A percentile compares a stretch with the other conserved stretches of the same genome.
Evolutionary conservation across 2,113 vertebrate genomes (phyloP).

Genomic region (Tricholaema leucomelas): DNA sequence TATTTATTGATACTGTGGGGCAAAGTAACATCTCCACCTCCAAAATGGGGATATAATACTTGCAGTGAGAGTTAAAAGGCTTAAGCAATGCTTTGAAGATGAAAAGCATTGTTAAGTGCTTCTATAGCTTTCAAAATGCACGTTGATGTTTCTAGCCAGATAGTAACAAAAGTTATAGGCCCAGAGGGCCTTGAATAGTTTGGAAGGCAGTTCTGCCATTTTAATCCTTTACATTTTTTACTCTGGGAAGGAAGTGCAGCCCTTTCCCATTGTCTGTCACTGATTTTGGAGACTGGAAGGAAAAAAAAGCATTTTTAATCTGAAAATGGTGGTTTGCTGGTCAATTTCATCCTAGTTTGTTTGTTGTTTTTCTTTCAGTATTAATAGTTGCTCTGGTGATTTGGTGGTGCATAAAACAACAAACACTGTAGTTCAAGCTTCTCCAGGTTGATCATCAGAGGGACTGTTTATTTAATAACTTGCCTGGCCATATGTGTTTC

Average conservation of each 20-base stretch:
- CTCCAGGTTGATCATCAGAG: not conserved
- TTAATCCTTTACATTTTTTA: not conserved
- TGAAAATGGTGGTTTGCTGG: not conserved
- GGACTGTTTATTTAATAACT: not conserved
- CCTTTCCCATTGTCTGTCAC: not conserved
- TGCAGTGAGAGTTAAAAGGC: constrained; percentile 38
- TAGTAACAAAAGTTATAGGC: constrained; percentile 19
- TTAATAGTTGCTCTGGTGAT: not conserved
- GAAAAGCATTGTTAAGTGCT: constrained; percentile 24
- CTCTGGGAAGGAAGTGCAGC: not conserved
- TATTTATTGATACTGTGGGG: not conserved
- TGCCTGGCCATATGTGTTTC: not conserved
- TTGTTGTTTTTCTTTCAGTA: not conserved
- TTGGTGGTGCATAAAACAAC: not conserved
- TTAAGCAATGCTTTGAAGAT: constrained; percentile 49
- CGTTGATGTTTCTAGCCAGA: constrained; percentile 1
- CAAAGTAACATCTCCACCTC: not conserved
- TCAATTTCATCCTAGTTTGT: not conserved
- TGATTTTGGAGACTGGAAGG: not conserved
- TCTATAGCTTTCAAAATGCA: not conserved
- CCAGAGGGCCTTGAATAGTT: constrained; percentile 16
- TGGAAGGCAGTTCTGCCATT: constrained; percentile 2
- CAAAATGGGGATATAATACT: not conserved
- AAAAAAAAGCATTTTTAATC: not conserved
- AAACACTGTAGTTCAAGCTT: not conserved